Evolutionary conservation across 1,140 invertebrate species (phyloP), one percentile per base, ranked within the genome.

Genomic region (Dryas iulia): DNA sequence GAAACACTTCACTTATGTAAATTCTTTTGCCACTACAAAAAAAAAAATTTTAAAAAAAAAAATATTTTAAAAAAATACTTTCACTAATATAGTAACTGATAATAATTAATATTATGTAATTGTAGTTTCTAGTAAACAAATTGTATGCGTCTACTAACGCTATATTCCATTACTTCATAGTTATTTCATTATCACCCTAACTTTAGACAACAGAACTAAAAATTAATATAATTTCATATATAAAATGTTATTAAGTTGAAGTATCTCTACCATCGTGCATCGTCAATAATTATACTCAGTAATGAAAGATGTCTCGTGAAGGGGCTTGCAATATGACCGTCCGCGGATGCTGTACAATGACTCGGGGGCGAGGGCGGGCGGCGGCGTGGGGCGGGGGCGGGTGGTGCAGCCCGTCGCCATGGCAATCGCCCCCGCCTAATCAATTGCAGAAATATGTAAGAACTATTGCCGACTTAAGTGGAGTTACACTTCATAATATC

Each of bases 391-490:
- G 33, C 66, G 59, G 59, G 72, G 31, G 24, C 14, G 69, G 71
- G 70, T 69, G 60, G 61, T 63, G 75, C 71, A 62, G 72, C 58
- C 35, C 56, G 66, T 82, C 71, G 72, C 83, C 83, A 91, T 91
- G 80, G 82, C 84, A 83, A 90, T 87, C 88, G 86, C 86, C 87
- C 88, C 88, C 86, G 88, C 83, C 88, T 91, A 91, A 91, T 91
- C 88, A 91, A 91, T 91, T 91, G 89, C 89, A 91, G 87, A 89
- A 91, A 89, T 91, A 91, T 91, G 89, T 91, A 91, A 83, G 83
- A 81, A 26, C 53, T 56, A 47, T 47, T 18, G 39, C 18, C 39
- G 39, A 47, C 14, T 47, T 21, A 12, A 47, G 39, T 21, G 7
- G 39, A 3, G 18, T 18, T 47, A 8, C 10, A 2, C 18, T 3